Conservation (phyloP, 2,113 vertebrate genomes). For the Corythornis madagascariensis region DNA sequence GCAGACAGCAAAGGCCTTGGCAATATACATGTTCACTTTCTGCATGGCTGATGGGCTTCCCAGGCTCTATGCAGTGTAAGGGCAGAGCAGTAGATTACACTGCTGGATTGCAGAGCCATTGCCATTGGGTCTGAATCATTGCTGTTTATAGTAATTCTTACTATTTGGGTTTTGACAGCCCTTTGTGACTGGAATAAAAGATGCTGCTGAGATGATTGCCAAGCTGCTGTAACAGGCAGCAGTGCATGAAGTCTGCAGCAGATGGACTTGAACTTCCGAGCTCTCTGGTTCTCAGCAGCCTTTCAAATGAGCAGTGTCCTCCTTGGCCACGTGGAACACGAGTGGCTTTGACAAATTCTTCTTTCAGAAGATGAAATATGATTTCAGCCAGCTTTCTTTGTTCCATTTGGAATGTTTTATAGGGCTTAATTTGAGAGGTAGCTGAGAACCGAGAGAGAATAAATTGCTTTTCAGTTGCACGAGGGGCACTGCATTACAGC, state of each 20-base stretch:
- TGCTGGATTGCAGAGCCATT: slow-evolving; percentile 56
- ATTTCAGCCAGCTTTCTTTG: slow-evolving; percentile 55
- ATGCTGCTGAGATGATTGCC: slow-evolving; percentile 34
- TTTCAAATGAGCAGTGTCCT: slow-evolving; percentile 52
- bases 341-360: slow-evolving; percentile 47
- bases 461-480: slow-evolving; percentile 60
- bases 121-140: slow-evolving; percentile 43
- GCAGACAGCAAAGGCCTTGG: slow-evolving; percentile 49
- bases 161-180: slow-evolving; percentile 70
- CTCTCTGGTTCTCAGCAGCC: slow-evolving; percentile 4
- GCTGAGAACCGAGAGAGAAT: slow-evolving; percentile 30
- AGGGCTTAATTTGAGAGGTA: slow-evolving; percentile 55
- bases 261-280: slow-evolving; percentile 37
- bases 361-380: slow-evolving; percentile 50
- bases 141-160: slow-evolving; percentile 71
- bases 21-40: slow-evolving; percentile 70
- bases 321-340: slow-evolving; percentile 8
- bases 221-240: slow-evolving; percentile 30
- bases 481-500: slow-evolving; percentile 34
- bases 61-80: slow-evolving; percentile 72
- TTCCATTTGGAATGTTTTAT: slow-evolving; percentile 58
- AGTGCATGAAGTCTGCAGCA: slow-evolving; percentile 17
- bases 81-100: slow-evolving; percentile 64
- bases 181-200: slow-evolving; percentile 64
- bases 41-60: slow-evolving; percentile 71